Conservation (phyloP, 2,113 vertebrate genomes). For the Anoplopoma fimbria region DNA sequence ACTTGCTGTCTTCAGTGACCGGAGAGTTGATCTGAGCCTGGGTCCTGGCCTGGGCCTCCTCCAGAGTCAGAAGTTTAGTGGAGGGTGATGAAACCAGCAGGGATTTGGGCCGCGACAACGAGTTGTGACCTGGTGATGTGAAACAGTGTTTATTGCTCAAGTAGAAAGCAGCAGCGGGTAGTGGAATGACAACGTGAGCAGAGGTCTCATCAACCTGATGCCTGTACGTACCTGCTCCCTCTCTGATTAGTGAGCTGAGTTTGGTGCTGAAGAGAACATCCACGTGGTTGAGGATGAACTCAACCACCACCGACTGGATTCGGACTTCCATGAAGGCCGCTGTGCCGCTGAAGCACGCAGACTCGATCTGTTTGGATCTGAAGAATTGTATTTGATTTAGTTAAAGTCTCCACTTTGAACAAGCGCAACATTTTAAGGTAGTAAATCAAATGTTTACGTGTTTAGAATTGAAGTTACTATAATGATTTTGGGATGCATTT, state of each 20-base stretch:
- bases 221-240: constrained; percentile 91
- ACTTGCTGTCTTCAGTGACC: constrained; percentile 94
- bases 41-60: constrained; percentile 96
- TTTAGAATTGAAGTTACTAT: not conserved
- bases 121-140: constrained; percentile 86
- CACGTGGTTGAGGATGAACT: constrained; percentile 97
- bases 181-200: too few species aligned
- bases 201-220: too few species aligned
- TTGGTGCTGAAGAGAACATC: constrained; percentile 97
- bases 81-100: constrained; percentile 95
- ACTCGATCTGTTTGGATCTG: constrained; percentile 98
- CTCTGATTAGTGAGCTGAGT: constrained; percentile 92
- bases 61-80: constrained; percentile 93
- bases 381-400: not conserved
- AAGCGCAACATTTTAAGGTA: not conserved
- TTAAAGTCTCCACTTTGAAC: not conserved
- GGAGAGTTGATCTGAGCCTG: constrained; percentile 97
- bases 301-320: constrained; percentile 98
- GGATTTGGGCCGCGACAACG: constrained; percentile 95
- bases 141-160: not conserved
- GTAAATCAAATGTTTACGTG: not conserved
- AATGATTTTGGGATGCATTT: constrained; percentile 1
- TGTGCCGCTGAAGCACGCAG: constrained; percentile 97
- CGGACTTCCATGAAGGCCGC: constrained; percentile 99
- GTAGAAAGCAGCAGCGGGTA: not conserved